A percentile compares a stretch with the other conserved stretches of the same genome.
Evolutionary conservation across 1,140 invertebrate genomes (phyloP).

Genomic region (Drosophila sechellia): DNA sequence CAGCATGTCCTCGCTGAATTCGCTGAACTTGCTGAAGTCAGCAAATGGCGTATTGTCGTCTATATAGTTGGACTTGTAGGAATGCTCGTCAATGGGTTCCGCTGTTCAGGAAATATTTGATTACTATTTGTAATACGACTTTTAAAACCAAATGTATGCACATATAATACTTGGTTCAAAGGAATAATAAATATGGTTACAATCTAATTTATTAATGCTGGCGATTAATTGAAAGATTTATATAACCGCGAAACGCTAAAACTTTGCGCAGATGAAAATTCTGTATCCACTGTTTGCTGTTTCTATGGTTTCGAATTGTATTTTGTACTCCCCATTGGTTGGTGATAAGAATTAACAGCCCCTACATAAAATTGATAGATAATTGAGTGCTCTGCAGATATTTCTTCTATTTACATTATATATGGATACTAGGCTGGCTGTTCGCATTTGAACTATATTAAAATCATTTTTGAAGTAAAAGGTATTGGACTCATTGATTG

Average conservation of each 20-base stretch:
- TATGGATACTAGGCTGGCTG: not conserved
- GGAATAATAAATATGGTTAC: too few relatives aligned
- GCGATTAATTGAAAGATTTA: too few relatives aligned
- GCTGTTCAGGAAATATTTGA: constrained; percentile 28
- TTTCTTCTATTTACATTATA: constrained; percentile 18
- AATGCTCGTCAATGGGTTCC: constrained; percentile 70
- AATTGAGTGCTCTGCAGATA: constrained; percentile 10
- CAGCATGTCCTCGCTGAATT: constrained; percentile 67
- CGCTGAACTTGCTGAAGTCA: constrained; percentile 66
- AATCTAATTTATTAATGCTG: too few relatives aligned
- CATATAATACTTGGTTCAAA: too few relatives aligned
- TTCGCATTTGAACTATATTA: not conserved
- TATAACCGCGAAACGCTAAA: not conserved
- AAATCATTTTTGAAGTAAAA: not conserved
- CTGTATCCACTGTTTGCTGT: constrained; percentile 29
- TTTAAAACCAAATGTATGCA: too few relatives aligned
- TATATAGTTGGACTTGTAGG: constrained; percentile 70
- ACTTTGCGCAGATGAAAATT: constrained; percentile 26
- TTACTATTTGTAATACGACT: too few relatives aligned
- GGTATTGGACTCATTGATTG: not conserved
- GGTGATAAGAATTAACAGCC: constrained; percentile 21
- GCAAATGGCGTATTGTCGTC: constrained; percentile 74
- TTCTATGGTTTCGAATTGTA: constrained; percentile 33
- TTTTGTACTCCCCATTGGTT: constrained; percentile 13
- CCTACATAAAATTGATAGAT: constrained; percentile 18